Evolutionary conservation across 2,888 invertebrate species (phyloP).

Genomic region (Drosophila putrida): DNA sequence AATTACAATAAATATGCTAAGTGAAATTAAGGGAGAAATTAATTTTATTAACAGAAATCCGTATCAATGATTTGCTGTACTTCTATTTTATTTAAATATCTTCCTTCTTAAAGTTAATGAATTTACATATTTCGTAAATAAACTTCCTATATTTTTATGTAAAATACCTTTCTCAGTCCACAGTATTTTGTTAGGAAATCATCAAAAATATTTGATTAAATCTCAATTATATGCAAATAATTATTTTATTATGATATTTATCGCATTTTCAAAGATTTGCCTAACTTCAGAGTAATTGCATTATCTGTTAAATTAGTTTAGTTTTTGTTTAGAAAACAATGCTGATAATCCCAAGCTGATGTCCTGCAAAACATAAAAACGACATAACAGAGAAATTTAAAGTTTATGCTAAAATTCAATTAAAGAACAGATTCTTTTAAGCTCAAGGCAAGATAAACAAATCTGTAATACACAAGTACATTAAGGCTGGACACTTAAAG

Average conservation of each 20-base stretch:
- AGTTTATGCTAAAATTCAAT: constrained; percentile 1
- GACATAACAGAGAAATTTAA: constrained; percentile 9
- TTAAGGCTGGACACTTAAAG: constrained; percentile 13
- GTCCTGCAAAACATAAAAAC: not conserved
- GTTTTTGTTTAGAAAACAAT: not conserved
- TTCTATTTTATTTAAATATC: no score
- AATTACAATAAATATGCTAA: no score
- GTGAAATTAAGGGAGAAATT: no score
- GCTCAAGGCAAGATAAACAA: constrained; percentile 10
- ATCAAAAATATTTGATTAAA: not conserved
- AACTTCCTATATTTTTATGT: no score
- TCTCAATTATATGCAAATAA: not conserved
- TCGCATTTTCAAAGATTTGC: not conserved
- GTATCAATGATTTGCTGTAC: no score
- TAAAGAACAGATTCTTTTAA: not conserved
- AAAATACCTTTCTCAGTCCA: not conserved
- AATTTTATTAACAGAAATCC: no score
- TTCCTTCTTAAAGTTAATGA: no score
- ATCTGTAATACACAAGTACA: not conserved
- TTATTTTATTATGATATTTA: not conserved
- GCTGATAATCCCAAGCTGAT: not conserved
- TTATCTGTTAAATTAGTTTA: not conserved
- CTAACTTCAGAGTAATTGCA: not conserved
- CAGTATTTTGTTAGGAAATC: not conserved
- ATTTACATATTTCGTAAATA: no score